Conservation (phyloP, 2,888 invertebrate genomes). For the Drosophila paramelanica region DNA sequence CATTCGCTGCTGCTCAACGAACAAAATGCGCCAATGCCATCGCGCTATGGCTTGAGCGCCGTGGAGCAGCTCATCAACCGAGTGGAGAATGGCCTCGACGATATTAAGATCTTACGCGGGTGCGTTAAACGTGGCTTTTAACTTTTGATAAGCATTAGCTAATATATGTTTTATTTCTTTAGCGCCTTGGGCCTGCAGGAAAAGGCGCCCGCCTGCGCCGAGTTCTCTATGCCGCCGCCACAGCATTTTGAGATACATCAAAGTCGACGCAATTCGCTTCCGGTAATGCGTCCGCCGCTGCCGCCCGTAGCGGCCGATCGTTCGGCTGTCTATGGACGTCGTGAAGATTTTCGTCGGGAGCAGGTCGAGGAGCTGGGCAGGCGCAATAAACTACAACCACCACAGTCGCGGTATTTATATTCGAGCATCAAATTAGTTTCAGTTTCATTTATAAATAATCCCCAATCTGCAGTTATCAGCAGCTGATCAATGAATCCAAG, state of each 20-base stretch:
- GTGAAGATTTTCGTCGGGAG: constrained; percentile 91
- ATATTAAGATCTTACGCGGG: constrained; percentile 47
- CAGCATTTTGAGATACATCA: constrained; percentile 21
- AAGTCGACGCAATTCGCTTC: constrained; percentile 41
- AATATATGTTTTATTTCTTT: not conserved
- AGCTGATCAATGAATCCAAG: constrained; percentile 45
- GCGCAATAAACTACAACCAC: constrained; percentile 85
- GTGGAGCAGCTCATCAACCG: constrained; percentile 42
- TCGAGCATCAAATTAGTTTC: not conserved
- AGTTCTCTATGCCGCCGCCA: not conserved
- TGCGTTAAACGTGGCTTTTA: constrained; percentile 10
- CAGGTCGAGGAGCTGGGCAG: constrained; percentile 90
- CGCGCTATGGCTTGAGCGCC: constrained; percentile 11
- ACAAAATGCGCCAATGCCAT: constrained; percentile 29
- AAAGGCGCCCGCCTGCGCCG: not conserved
- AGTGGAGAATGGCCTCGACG: constrained; percentile 39
- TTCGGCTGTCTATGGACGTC: constrained; percentile 85
- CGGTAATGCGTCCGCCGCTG: constrained; percentile 39
- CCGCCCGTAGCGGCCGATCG: constrained; percentile 20
- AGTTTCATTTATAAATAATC: not conserved
- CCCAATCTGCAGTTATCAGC: constrained; percentile 36
- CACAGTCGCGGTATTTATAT: constrained; percentile 27
- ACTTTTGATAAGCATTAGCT: too few relatives aligned
- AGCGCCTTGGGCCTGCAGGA: constrained; percentile 48
- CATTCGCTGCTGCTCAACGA: constrained; percentile 43